Conservation (phyloP, 2,888 invertebrate species). For the Campopleginae sp. region DNA sequence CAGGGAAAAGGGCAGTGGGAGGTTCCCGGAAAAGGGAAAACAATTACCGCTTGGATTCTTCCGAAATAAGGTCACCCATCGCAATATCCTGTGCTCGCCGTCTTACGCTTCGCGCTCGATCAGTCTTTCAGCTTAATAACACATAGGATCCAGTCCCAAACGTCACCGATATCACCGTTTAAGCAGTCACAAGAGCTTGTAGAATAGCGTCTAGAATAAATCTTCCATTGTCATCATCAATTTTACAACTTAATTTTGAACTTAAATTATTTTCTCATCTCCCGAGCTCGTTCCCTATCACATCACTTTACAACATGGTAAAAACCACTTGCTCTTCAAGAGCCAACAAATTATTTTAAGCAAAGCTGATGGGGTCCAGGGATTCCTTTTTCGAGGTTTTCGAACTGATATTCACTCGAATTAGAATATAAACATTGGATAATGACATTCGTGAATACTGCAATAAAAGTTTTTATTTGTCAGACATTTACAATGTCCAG, state of each 20-base stretch:
- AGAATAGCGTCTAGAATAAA: neutral
- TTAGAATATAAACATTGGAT: neutral
- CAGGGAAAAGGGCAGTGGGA: slow-evolving; percentile 18
- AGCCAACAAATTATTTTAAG: no score
- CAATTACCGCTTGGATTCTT: slow-evolving; percentile 74
- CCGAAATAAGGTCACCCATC: slow-evolving; percentile 73
- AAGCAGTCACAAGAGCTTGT: neutral
- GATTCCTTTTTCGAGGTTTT: neutral
- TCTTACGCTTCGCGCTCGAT: slow-evolving; percentile 30
- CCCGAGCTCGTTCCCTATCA: no score
- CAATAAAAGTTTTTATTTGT: neutral
- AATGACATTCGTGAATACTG: neutral
- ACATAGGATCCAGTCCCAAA: slow-evolving; percentile 17
- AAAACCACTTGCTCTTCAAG: no score
- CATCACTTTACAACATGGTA: no score
- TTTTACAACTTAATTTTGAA: no score
- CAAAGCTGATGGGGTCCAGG: no score
- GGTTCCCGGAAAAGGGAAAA: slow-evolving; percentile 61
- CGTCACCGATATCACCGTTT: slow-evolving; percentile 5
- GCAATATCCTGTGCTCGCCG: slow-evolving; percentile 69
- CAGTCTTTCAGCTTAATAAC: slow-evolving; percentile 39
- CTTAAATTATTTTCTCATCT: neutral
- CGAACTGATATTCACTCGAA: no score
- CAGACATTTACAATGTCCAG: neutral
- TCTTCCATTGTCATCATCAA: neutral